Base-by-base conservation (phyloP, 1,140 invertebrate genomes). In the Listronotus bonariensis region DNA sequence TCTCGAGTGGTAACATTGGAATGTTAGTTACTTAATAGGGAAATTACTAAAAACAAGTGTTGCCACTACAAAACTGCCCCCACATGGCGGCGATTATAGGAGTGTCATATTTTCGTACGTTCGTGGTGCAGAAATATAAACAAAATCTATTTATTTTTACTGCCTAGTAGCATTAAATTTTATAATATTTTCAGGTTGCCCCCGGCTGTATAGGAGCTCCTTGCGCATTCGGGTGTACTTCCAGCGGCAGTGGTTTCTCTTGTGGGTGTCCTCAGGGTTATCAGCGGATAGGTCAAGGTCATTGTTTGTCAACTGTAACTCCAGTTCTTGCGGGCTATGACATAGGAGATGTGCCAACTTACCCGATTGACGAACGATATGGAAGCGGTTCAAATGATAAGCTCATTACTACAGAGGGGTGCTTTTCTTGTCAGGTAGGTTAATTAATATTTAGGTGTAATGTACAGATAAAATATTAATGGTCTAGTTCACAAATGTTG, bases 191-290 rank as follows among this genome's bases (percentile, higher is more conserved):
- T 73, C 72, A 91, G 88, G 78, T 89, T 53, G 88, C 83, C 52
- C 82, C 85, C 12, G 86, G 85, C 5, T 92, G 90, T 76, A 76
- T 85, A 1, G 84, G 85, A 3, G 88, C 88, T 68, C 88, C 86
- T 8, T 93, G 91, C 74, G 84, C 88, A 3, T 95, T 91, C 80
- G 91, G 91, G 0, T 95, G 92, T 84, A 42, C 80, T 88, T 0
- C 78, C 83, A 6, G 86, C 85, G 45, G 77, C 76, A 81, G 73
- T n/a, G 84, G 87, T 36, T 92, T 86, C 74, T 80, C 83, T 17
- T 95, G 92, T 75, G 89, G 89, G 6, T 95, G 92, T 80, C 92
- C 92, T 0, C 82, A 84, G 41, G 92, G 92, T 26, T 94, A 93
- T 80, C 88, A 89, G 68, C 63, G 66, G 58, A 76, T 74, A 58